phyloP scores from a whole-genome alignment of 2,113 vertebrate genomes.

The Todiramphus chloris region DNA sequence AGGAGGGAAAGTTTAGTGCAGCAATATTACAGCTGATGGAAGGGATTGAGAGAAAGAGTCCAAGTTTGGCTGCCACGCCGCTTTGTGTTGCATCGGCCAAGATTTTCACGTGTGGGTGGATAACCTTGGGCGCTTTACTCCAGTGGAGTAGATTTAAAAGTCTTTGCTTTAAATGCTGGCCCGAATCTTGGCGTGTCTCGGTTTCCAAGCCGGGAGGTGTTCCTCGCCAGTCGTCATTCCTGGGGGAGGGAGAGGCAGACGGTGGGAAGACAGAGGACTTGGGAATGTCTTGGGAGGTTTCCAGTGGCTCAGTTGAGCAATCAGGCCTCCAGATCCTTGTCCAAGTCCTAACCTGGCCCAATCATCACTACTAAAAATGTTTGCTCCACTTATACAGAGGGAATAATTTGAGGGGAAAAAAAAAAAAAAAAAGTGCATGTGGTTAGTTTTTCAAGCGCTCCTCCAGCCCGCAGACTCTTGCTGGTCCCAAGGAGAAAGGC shows the following conservation, averaged over 20 bases:
- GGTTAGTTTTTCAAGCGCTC: background rate
- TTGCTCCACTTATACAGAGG: background rate
- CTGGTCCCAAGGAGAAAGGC: background rate
- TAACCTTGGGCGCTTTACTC: slow-evolving; percentile 19
- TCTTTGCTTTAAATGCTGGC: slow-evolving; percentile 12
- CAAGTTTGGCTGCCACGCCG: background rate
- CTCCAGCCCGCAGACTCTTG: background rate
- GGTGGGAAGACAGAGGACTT: slow-evolving; percentile 35
- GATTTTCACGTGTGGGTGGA: background rate
- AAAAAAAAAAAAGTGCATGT: background rate
- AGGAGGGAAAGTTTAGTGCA: background rate
- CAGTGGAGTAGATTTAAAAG: background rate
- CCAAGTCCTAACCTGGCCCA: slow-evolving; percentile 42
- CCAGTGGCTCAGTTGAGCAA: slow-evolving; percentile 36
- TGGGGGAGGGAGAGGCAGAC: slow-evolving; percentile 42
- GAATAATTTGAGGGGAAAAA: background rate
- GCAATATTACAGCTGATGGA: background rate
- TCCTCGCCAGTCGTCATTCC: background rate
- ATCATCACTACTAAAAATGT: background rate
- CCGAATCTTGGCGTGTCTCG: background rate
- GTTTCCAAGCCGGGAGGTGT: background rate
- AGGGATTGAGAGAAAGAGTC: background rate
- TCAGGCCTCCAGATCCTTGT: slow-evolving; percentile 6
- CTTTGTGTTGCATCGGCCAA: rapidly evolving
- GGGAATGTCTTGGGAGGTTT: slow-evolving; percentile 52